Evolutionary conservation across 2,113 vertebrate genomes (phyloP).

Genomic region (Nesogale talazaci): DNA sequence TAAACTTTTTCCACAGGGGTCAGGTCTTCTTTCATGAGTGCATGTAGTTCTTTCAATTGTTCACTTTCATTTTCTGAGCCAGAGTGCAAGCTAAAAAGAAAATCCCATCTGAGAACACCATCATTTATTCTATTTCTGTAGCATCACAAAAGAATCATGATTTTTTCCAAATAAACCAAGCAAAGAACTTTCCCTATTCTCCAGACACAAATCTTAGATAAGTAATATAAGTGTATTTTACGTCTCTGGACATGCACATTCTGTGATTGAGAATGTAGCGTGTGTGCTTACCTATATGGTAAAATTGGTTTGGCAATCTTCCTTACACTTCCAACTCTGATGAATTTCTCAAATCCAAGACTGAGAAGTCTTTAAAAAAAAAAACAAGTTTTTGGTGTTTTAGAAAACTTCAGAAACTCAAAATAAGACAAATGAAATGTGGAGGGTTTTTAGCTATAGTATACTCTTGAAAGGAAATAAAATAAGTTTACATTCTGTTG

Average conservation of each 20-base stretch:
- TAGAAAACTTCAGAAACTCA: background rate
- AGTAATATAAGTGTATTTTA: background rate
- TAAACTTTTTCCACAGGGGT: slow-evolving; percentile 83
- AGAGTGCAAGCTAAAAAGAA: slow-evolving; percentile 85
- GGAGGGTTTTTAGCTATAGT: too few species aligned
- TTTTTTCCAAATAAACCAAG: slow-evolving; percentile 5
- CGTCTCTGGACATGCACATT: background rate
- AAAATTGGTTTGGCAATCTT: slow-evolving; percentile 91
- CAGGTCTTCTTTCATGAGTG: slow-evolving; percentile 87
- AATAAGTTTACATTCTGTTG: background rate
- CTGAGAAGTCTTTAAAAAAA: slow-evolving; percentile 85
- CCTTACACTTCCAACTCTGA: slow-evolving; percentile 90
- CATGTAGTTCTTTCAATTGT: slow-evolving; percentile 87
- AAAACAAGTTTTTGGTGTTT: slow-evolving; percentile 49
- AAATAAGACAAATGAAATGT: too few species aligned
- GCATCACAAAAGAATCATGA: slow-evolving; percentile 1
- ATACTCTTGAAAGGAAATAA: background rate
- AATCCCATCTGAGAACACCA: background rate
- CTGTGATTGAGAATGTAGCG: background rate
- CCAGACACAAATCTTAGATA: background rate
- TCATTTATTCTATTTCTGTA: background rate
- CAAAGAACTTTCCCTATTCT: background rate
- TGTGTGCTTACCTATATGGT: slow-evolving; percentile 87
- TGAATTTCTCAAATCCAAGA: slow-evolving; percentile 89
- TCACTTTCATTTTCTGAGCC: slow-evolving; percentile 87